Evolutionary conservation across 1,140 invertebrate species (phyloP), one percentile per base, ranked within the genome.

Genomic region (Euwallacea fornicatus): DNA sequence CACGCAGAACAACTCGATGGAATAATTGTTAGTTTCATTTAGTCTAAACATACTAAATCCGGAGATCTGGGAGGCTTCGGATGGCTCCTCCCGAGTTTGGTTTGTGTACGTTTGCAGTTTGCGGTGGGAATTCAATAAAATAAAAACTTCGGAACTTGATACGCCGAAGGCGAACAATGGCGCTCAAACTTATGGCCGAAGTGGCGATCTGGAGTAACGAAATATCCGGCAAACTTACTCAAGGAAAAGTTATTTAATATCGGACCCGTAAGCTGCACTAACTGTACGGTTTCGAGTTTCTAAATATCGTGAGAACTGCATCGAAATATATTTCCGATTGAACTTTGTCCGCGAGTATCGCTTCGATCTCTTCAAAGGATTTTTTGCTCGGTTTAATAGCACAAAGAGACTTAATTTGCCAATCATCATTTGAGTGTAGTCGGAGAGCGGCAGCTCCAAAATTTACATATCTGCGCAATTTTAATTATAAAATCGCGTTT

Each of bases 391-490:
- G 21, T 33, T 33, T 33, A 33, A 33, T 33, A 33, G 21, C 21
- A 50, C 46, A 11, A 50, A 50, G 13, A 50, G 46, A 11, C 46
- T 13, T 50, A 50, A 50, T 50, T 50, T 50, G 13, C 46, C 9
- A 50, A 50, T 50, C 46, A 11, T 50, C 46, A 10, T 33, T 33
- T 33, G 21, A 33, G 21, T 33, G 21, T 33, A 33, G 21, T 33
- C 21, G 21, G 21, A 33, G 21, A 33, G 21, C 46, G 13, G 47
- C 21, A 16, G 61, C 61, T 7, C 13, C 21, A 56, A 58, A 58
- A 66, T 66, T 66, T 66, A 55, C 64, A 66, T 66, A 66, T 66
- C 64, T 58, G 44, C 53, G 64, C 64, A 55, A 58, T 66, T 66
- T 58, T 58, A 66, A 66, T 66, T 66, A 66, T 66, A 66, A 66